Base-by-base conservation (phyloP, 2,113 vertebrate species). In the Camarhynchus parvulus region DNA sequence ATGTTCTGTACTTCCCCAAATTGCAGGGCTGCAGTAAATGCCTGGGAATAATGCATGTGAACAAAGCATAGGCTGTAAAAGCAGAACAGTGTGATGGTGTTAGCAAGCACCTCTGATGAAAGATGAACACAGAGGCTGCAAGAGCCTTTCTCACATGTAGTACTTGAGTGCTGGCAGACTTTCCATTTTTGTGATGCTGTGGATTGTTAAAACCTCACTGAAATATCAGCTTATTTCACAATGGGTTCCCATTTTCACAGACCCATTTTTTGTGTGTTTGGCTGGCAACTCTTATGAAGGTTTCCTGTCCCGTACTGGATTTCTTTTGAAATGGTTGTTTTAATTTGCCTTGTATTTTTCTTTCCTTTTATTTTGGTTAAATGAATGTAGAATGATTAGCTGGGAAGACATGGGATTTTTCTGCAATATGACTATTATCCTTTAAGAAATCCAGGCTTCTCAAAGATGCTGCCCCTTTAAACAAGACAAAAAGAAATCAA, bases 401-500 rank as follows among this genome's bases (percentile, higher is more conserved):
- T 31, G 39, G 33, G 53, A 89, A 96, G 83, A 33, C 6, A 19
- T 9, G 30, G 50, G n/a, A 61, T 69, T 93, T 83, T 89, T 91
- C 81, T 92, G 70, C 63, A 74, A 28, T 70, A 10, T 23, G 46
- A 27, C 52, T 74, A 15, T 49, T 62, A 93, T 82, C 28, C 67
- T 74, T 75, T 53, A 89, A 59, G 87, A 92, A 95, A 92, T 61
- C 35, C 66, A 85, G 77, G 59, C 84, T 84, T 72, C 84, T 93
- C 53, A 23, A 91, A 90, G 78, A 95, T 73, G 63, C 87, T 96
- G 87, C n/a, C 90, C 70, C 92, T 96, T 97, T 97, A 97, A 97
- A 96, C 82, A 94, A 95, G 88, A 92, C 86, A 97, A 88, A 96
- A 94, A 95, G 81, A 94, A 97, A 95, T 89, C 90, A 96, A 33